phyloP scores from a whole-genome alignment of 2,113 vertebrate genomes.

The Circaetus cinerascens region DNA sequence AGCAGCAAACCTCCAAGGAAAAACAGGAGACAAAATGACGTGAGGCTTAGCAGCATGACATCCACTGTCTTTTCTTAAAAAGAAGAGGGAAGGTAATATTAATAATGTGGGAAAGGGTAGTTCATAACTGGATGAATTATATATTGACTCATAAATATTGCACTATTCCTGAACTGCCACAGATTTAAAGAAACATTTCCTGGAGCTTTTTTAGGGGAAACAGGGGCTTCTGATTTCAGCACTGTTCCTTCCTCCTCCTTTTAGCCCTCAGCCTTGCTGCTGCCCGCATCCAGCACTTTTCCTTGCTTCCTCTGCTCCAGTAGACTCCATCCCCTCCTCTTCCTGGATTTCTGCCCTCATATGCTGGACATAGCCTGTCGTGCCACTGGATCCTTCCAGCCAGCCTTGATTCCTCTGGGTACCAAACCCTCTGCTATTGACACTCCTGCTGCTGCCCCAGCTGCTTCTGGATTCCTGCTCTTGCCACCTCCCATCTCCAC shows the following conservation, averaged over 20 bases:
- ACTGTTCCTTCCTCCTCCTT: background rate
- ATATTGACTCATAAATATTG: background rate
- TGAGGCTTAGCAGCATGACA: background rate
- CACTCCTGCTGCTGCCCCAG: background rate
- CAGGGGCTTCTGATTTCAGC: background rate
- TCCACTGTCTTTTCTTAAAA: background rate
- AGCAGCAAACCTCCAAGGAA: constrained; percentile 23
- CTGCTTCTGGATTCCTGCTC: background rate
- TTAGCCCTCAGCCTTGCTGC: background rate
- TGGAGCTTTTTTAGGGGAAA: background rate
- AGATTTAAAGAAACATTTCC: background rate
- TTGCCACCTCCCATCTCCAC: background rate
- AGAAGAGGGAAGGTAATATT: background rate
- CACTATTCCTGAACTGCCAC: background rate
- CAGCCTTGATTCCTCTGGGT: background rate
- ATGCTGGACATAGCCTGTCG: no score
- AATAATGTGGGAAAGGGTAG: background rate
- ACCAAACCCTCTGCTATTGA: no score
- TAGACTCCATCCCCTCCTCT: background rate
- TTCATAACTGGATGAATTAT: background rate
- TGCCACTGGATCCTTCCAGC: background rate
- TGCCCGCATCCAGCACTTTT: background rate
- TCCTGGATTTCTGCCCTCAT: background rate
- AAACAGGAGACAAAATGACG: background rate
- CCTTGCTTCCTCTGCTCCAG: background rate